phyloP scores from a whole-genome alignment of 2,797 vertebrate species.

The Phataginus tetradactyla region DNA sequence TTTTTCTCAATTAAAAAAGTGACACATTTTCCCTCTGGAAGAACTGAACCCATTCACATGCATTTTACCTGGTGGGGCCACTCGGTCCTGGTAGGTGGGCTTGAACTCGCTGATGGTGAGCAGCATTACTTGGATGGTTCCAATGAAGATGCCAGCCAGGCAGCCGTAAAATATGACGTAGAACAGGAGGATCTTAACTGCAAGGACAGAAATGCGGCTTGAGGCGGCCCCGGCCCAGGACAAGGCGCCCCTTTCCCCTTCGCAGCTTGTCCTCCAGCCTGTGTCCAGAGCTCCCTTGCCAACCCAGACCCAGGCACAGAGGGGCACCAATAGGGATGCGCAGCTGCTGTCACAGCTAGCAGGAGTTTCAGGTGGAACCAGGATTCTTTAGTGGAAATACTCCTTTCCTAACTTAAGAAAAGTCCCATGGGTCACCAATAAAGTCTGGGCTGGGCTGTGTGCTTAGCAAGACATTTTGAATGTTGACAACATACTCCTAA shows the following conservation, averaged over 20 bases:
- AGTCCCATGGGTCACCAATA: background rate
- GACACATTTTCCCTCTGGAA: background rate
- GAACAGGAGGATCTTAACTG: slow-evolving; percentile 98
- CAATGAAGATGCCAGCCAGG: slow-evolving; percentile 98
- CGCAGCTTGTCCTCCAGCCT: background rate
- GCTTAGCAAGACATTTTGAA: background rate
- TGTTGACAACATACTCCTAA: background rate
- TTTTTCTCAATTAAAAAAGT: accelerated
- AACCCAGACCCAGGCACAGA: background rate
- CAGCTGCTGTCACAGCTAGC: background rate
- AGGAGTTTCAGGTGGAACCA: background rate
- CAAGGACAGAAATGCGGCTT: slow-evolving; percentile 67
- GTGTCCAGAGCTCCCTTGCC: background rate
- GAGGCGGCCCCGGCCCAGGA: too few species aligned
- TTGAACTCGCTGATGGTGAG: slow-evolving; percentile 94
- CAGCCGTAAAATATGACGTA: slow-evolving; percentile 98
- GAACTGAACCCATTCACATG: accelerated
- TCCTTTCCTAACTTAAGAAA: background rate
- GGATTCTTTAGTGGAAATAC: background rate
- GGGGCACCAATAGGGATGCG: background rate
- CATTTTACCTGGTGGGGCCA: slow-evolving; percentile 97
- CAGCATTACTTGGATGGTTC: slow-evolving; percentile 98
- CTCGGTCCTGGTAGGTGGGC: slow-evolving; percentile 98
- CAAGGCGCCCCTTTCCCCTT: background rate
- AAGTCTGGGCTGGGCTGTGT: background rate